These are phyloP conservation scores for Coelogynopora nodosa DNA, from an alignment of 2,888 invertebrate genomes.

Conservation along the genomic window DNA sequence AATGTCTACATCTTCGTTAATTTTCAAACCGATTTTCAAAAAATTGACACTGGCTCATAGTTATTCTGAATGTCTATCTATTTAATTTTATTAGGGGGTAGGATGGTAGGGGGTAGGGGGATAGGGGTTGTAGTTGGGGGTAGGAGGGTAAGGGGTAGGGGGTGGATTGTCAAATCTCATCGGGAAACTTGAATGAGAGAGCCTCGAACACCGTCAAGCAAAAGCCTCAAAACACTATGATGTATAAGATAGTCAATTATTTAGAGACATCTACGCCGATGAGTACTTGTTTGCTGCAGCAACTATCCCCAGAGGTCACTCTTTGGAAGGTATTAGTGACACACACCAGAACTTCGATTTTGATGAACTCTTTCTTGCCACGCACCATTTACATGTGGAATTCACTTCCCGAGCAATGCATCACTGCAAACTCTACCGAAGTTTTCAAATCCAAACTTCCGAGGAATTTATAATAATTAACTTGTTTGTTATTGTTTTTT, in stretches of 20 bases:
- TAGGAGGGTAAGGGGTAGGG: no score
- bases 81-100: no score
- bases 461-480: conserved; percentile 10
- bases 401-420: not conserved
- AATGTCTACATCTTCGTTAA: no score
- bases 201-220: not conserved
- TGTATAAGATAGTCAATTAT: not conserved
- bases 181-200: not conserved
- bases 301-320: not conserved
- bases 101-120: no score
- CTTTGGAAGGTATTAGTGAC: not conserved
- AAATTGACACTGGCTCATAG: no score
- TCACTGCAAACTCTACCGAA: conserved; percentile 6
- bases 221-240: not conserved
- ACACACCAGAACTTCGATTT: not conserved
- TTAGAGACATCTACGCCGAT: not conserved
- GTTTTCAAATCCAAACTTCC: conserved; percentile 20
- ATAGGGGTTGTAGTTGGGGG: no score
- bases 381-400: conserved; percentile 12
- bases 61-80: no score
- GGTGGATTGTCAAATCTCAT: not conserved
- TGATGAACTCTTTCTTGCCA: not conserved
- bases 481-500: not conserved
- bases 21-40: no score
- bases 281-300: not conserved